Percentiles rank a stretch among this genome's conserved stretches.
These are phyloP conservation scores for Trichogramma evanescens DNA, from an alignment of 2,888 invertebrate genomes.

Conservation along the genomic window DNA sequence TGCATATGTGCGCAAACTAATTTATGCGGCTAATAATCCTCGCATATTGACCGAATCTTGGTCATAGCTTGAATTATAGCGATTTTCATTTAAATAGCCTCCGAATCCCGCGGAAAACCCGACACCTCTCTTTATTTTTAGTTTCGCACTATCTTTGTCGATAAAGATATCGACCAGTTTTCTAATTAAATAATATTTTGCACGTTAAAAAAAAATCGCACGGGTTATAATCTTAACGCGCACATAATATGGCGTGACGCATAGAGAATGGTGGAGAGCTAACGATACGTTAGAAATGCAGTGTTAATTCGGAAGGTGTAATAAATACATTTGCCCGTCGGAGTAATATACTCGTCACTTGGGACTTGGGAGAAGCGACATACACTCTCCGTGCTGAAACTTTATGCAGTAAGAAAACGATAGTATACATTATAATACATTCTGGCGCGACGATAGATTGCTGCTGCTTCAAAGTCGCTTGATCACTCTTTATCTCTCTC, in stretches of 20 bases:
- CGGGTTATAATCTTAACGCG: no score
- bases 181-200: no score
- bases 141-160: no score
- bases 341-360: conserved; percentile 19
- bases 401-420: conserved; percentile 11
- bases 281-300: no score
- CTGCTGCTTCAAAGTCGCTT: conserved; percentile 1
- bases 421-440: background rate
- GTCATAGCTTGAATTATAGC: conserved; percentile 15
- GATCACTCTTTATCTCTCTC: background rate
- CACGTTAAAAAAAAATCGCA: no score
- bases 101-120: conserved; percentile 13
- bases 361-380: conserved; percentile 5
- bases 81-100: conserved; percentile 18
- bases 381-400: background rate
- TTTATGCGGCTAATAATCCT: conserved; percentile 21
- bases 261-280: no score
- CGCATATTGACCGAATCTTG: conserved; percentile 3
- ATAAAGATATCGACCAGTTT: no score
- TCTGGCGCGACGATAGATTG: conserved; percentile 17
- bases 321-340: conserved; percentile 16
- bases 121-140: conserved; percentile 12
- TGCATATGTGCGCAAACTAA: background rate
- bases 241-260: no score
- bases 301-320: no score